These are phyloP conservation scores for Paedocypris micromegethes DNA, from an alignment of 2,797 vertebrate genomes.

Conservation along the genomic window DNA sequence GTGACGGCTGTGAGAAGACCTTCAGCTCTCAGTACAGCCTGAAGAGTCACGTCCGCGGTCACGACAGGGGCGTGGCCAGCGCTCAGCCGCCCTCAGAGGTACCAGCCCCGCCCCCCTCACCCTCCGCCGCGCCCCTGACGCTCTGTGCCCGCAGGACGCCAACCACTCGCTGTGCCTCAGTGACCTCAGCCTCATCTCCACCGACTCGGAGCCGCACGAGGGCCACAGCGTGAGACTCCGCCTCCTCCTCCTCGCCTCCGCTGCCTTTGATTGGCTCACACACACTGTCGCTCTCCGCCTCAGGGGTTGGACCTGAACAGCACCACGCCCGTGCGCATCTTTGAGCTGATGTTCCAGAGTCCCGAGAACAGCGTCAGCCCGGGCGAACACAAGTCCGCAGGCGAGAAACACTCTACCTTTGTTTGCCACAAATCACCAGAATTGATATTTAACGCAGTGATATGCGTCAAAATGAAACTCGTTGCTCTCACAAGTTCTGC, in stretches of 20 bases:
- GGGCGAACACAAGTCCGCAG: slow-evolving; percentile 79
- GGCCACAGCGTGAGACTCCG: slow-evolving; percentile 79
- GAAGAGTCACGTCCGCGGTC: slow-evolving; percentile 95
- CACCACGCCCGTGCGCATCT: slow-evolving; percentile 88
- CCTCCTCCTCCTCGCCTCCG: background rate
- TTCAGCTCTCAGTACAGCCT: slow-evolving; percentile 97
- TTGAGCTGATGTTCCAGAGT: slow-evolving; percentile 97
- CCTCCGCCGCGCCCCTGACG: background rate
- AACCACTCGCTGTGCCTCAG: slow-evolving; percentile 97
- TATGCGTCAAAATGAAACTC: no score
- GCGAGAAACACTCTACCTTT: slow-evolving; percentile 55
- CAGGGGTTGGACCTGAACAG: slow-evolving; percentile 86
- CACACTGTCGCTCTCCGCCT: slow-evolving; percentile 60
- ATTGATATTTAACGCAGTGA: background rate
- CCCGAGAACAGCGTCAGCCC: slow-evolving; percentile 81
- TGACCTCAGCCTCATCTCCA: slow-evolving; percentile 93
- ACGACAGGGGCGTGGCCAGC: slow-evolving; percentile 83
- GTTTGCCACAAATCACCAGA: background rate
- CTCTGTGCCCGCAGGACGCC: slow-evolving; percentile 78
- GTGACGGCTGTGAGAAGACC: slow-evolving; percentile 92
- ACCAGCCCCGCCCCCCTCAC: slow-evolving; percentile 37
- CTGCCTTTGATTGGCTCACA: background rate
- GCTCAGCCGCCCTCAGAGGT: slow-evolving; percentile 84
- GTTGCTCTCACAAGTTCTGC: no score
- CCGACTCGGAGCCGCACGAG: slow-evolving; percentile 90